These are phyloP conservation scores for Macaria liturata DNA, from an alignment of 2,888 invertebrate species.

Conservation along the genomic window DNA sequence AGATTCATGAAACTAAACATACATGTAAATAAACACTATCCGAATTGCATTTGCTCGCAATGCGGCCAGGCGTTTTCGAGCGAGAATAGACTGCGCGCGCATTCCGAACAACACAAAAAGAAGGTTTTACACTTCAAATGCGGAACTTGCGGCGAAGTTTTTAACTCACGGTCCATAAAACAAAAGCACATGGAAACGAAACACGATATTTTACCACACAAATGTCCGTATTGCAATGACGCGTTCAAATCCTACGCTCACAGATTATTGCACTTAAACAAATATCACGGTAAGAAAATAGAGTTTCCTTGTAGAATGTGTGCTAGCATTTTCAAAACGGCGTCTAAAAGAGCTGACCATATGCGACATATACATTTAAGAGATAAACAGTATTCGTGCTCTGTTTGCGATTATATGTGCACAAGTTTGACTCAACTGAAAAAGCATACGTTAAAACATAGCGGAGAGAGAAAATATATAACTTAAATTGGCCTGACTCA, in stretches of 20 bases:
- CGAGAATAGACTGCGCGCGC: conserved; percentile 13
- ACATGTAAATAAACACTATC: conserved; percentile 70
- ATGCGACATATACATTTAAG: conserved; percentile 51
- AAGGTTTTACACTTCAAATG: conserved; percentile 50
- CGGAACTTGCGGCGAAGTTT: conserved; percentile 57
- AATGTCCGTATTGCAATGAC: conserved; percentile 55
- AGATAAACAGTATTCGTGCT: conserved; percentile 18
- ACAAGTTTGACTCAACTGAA: conserved; percentile 42
- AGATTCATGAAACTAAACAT: conserved; percentile 64
- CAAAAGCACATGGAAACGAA: conserved; percentile 53
- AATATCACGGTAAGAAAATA: conserved; percentile 56
- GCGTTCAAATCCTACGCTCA: conserved; percentile 63
- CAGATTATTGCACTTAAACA: conserved; percentile 58
- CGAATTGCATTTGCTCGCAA: conserved; percentile 66
- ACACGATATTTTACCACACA: conserved; percentile 50
- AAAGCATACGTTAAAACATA: conserved; percentile 65
- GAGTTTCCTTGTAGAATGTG: conserved; percentile 70
- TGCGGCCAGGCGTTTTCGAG: conserved; percentile 61
- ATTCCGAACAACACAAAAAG: conserved; percentile 40
- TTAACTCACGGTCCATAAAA: conserved; percentile 49
- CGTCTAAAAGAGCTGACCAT: conserved; percentile 58
- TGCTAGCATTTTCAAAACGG: conserved; percentile 60
- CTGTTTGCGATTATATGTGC: conserved; percentile 13
- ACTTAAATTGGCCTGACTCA: neutral
- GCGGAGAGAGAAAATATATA: conserved; percentile 51